Evolutionary conservation across 2,797 vertebrate genomes (phyloP).

Genomic region (Cryptoblepharus egeriae): DNA sequence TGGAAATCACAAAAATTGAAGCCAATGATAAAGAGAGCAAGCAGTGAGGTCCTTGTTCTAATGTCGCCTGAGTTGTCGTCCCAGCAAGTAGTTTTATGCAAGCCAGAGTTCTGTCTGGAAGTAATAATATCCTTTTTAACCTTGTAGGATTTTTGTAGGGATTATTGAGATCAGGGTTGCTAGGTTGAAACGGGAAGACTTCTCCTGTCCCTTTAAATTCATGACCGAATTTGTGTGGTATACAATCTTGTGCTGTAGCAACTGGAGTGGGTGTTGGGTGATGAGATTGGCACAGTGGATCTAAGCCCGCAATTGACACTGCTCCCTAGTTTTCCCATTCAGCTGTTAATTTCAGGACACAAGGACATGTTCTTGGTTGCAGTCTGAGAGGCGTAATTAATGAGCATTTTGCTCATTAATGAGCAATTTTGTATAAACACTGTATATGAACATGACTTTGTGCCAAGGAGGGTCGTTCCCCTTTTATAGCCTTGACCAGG

Average conservation of each 20-base stretch:
- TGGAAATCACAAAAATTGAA: too few species aligned
- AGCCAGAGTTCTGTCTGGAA: neutral
- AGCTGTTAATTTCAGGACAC: neutral
- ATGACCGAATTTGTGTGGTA: neutral
- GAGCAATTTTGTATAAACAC: neutral
- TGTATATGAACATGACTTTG: neutral
- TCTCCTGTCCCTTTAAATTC: neutral
- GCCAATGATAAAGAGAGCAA: neutral
- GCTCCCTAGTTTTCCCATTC: too few species aligned
- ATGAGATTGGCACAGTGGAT: neutral
- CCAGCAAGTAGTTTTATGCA: neutral
- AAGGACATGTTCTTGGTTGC: neutral
- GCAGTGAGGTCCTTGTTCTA: neutral
- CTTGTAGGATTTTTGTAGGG: neutral
- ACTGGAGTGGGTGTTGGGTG: too few species aligned
- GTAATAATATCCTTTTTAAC: neutral
- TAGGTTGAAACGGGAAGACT: neutral
- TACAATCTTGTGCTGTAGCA: neutral
- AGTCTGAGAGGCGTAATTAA: too few species aligned
- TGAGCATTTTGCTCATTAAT: neutral
- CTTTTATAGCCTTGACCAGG: neutral
- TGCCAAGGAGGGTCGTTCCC: neutral
- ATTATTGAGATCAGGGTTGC: neutral
- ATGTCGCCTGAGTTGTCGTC: neutral
- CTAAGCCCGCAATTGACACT: neutral